Conservation (phyloP, 2,113 vertebrate genomes). For the Nesoenas mayeri region DNA sequence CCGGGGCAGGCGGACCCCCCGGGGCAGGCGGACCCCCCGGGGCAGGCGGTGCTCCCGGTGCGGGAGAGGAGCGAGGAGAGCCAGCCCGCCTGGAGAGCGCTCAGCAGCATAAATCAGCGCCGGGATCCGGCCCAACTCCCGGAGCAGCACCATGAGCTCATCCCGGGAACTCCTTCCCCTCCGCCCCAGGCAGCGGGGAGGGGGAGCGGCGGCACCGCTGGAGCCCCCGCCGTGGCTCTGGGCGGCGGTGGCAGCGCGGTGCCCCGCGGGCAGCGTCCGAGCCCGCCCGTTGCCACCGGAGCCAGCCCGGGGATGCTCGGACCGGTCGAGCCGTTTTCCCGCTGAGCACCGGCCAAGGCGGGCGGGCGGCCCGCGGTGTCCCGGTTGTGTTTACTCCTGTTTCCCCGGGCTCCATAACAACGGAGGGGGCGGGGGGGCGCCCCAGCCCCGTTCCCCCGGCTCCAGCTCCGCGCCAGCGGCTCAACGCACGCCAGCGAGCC, state of each 20-base stretch:
- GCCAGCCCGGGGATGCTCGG: not conserved
- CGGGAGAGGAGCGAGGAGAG: not conserved
- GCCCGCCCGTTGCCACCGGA: not conserved
- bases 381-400: conserved; percentile 55
- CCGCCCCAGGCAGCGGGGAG: not conserved
- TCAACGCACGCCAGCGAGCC: not conserved
- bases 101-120: not conserved
- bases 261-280: not conserved
- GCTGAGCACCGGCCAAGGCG: not conserved
- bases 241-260: not conserved
- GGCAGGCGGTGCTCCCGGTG: not conserved
- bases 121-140: not conserved
- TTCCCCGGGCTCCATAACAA: conserved; percentile 46
- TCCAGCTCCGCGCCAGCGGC: not conserved
- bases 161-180: not conserved
- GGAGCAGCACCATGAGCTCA: not conserved
- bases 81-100: not conserved
- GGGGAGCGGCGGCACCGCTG: not conserved
- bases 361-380: not conserved
- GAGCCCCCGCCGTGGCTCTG: too few relatives aligned
- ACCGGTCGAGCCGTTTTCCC: not conserved
- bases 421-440: not conserved
- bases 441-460: not conserved
- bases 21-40: not conserved
- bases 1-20: not conserved